Base-by-base conservation (phyloP, 2,797 vertebrate genomes). In the Sebastes miniatus region DNA sequence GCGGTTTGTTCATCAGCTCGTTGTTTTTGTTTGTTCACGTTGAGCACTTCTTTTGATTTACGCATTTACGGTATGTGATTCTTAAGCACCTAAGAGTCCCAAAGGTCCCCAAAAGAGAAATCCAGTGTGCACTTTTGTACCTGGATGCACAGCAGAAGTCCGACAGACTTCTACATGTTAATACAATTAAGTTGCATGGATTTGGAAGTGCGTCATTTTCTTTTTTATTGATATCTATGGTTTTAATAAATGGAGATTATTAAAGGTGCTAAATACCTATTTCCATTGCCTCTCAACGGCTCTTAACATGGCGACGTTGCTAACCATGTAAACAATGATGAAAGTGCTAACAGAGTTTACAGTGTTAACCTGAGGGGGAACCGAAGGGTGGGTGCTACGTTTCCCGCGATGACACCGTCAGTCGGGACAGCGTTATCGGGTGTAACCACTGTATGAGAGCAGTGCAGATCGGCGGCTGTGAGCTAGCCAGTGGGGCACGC, bases 391-490 rank as follows among this genome's bases (percentile, higher is more conserved):
- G 43, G 43, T 47, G 43, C 43, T 47, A 47, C 1, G 16, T 47
- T 47, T 47, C 16, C 43, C 43, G 1, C 43, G 16, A 47, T 18
- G 43, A 47, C 0, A 0, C 43, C 6, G 1, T 47, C 43, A 0
- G 16, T 47, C 1, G 16, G 16, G 43, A 47, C 43, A 18, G 43
- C 43, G 16, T 47, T 47, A 47, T 47, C 1, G 16, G 16, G 6
- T 18, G 43, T 47, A 47, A 47, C 43, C 16, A 3, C 43, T 18
- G 43, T 47, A 47, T 18, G 43, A 47, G 43, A 47, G 16, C 43
- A 18, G 43, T 18, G 16, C 43, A 47, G 43, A 47, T 47, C 6
- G 0, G 43, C 3, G 16, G 43, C 14, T 47, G 3, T 47, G 43
- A 47, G 43, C 43, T 47, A 47, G 43, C 16, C 43, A 47, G 43